Conservation (phyloP, 2,113 vertebrate genomes). For the Oriolus oriolus region DNA sequence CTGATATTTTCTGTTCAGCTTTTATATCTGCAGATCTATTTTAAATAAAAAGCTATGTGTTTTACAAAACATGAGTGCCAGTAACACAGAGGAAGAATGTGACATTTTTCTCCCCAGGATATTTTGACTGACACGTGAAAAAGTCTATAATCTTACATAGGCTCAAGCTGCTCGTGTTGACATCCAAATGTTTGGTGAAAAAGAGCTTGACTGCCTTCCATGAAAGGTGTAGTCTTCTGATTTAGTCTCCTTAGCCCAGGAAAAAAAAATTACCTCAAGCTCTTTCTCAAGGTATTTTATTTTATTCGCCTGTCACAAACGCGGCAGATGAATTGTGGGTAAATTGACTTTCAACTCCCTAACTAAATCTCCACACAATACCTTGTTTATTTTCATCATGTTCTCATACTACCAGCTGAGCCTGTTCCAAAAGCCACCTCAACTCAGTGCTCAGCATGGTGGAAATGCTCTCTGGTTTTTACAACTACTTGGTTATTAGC, state of each 20-base stretch:
- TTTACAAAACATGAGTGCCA: slow-evolving; percentile 56
- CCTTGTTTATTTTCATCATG: slow-evolving; percentile 2
- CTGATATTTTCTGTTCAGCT: slow-evolving; percentile 41
- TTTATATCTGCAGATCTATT: slow-evolving; percentile 53
- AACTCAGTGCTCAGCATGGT: background rate
- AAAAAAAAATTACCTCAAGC: background rate
- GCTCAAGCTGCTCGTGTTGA: slow-evolving; percentile 61
- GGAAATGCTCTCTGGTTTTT: background rate
- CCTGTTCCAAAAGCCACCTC: background rate
- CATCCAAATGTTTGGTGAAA: slow-evolving; percentile 48
- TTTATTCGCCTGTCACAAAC: background rate
- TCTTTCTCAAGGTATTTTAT: background rate
- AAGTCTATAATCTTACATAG: slow-evolving; percentile 62
- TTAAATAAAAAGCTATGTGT: slow-evolving; percentile 59
- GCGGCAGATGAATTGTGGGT: background rate
- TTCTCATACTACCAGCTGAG: background rate
- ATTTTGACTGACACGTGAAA: slow-evolving; percentile 63
- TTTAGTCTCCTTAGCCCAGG: background rate
- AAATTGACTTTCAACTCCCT: background rate
- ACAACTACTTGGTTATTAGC: background rate
- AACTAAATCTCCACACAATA: background rate
- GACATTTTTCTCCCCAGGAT: slow-evolving; percentile 64
- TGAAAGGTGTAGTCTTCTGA: slow-evolving; percentile 26
- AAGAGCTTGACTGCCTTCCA: slow-evolving; percentile 31
- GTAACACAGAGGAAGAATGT: slow-evolving; percentile 50